A percentile compares a stretch with the other conserved stretches of the same genome.
Conservation (phyloP, 2,888 invertebrate species). For the Tupiocoris notatus region DNA sequence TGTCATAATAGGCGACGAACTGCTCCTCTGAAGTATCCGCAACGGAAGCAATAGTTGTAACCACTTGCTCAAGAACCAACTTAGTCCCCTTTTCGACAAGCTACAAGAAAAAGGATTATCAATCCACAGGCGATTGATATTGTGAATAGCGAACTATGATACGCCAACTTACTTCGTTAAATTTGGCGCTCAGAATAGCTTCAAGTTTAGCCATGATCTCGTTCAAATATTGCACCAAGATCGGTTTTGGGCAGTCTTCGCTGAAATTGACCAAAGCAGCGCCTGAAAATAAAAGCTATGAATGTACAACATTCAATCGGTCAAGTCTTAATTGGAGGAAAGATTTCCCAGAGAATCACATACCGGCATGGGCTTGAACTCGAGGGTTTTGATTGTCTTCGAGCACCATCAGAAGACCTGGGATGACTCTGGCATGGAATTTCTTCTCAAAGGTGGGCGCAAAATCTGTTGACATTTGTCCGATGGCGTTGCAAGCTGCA, state of each 20-base stretch:
- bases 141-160: too few relatives aligned
- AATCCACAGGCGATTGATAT: too few relatives aligned
- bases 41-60: conserved; percentile 97
- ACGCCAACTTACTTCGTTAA: conserved; percentile 77
- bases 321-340: too few relatives aligned
- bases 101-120: conserved; percentile 53
- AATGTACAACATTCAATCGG: neutral
- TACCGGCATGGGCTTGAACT: conserved; percentile 79
- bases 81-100: conserved; percentile 88
- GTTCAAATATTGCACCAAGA: conserved; percentile 86
- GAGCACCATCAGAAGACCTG: conserved; percentile 81
- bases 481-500: conserved; percentile 97
- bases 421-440: conserved; percentile 93
- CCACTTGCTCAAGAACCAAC: conserved; percentile 94
- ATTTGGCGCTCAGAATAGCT: conserved; percentile 83
- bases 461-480: conserved; percentile 99
- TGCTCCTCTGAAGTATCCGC: conserved; percentile 97
- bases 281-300: conserved; percentile 59
- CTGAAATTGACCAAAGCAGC: conserved; percentile 99
- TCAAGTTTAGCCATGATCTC: conserved; percentile 89
- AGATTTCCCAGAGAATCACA: conserved; percentile 1
- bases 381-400: conserved; percentile 90
- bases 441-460: conserved; percentile 96
- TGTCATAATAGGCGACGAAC: conserved; percentile 91
- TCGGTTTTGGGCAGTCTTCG: conserved; percentile 96